These are phyloP conservation scores for Papilio xuthus DNA, from an alignment of 1,140 invertebrate species.

Conservation along the genomic window DNA sequence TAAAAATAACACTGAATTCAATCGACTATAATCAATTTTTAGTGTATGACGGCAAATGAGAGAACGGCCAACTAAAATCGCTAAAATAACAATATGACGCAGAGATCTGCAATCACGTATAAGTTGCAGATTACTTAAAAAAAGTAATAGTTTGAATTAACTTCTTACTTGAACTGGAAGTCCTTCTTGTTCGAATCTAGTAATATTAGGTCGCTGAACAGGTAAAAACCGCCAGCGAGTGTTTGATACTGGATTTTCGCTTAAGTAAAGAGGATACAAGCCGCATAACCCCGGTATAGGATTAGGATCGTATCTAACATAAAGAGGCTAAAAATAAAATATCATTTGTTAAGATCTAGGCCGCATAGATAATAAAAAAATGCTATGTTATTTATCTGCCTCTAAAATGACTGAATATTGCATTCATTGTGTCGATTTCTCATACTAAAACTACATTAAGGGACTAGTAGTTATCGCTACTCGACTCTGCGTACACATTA, in stretches of 20 bases:
- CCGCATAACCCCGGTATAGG: constrained; percentile 68
- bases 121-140: neutral
- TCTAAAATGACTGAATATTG: no score
- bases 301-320: constrained; percentile 71
- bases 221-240: constrained; percentile 72
- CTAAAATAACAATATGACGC: neutral
- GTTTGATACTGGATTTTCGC: constrained; percentile 69
- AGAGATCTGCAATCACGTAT: neutral
- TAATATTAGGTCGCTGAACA: constrained; percentile 56
- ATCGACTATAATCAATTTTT: neutral
- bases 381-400: no score
- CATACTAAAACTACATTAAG: no score
- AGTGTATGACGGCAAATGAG: neutral
- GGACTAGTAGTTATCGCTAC: no score
- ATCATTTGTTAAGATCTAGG: neutral
- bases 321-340: constrained; percentile 63
- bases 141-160: constrained; percentile 1
- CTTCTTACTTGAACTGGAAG: constrained; percentile 56
- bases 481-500: neutral
- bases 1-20: constrained; percentile 20
- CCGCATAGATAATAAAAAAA: neutral
- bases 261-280: constrained; percentile 67
- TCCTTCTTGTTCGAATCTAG: constrained; percentile 72
- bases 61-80: neutral
- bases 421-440: no score